A percentile compares a stretch with the other conserved stretches of the same genome.
Evolutionary conservation across 2,113 vertebrate species (phyloP).

Genomic region (Anas platyrhynchos): DNA sequence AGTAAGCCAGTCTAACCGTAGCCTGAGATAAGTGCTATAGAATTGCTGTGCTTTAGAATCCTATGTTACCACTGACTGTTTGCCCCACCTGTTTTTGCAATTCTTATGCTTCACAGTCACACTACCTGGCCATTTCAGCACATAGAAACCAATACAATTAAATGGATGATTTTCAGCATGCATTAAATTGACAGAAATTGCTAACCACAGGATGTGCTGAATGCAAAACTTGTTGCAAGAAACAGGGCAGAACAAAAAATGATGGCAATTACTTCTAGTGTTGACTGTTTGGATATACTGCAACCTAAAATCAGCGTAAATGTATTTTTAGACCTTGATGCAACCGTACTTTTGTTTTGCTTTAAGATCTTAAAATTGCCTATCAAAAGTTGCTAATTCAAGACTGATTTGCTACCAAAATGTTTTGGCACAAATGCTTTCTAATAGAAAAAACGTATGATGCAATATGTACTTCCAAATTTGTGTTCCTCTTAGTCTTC

Average conservation of each 20-base stretch:
- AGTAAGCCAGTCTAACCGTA: neutral
- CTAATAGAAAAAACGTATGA: neutral
- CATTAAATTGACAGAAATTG: neutral
- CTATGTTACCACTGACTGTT: neutral
- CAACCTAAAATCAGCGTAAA: neutral
- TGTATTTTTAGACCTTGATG: neutral
- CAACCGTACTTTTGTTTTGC: neutral
- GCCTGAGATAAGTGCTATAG: neutral
- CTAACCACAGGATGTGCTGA: neutral
- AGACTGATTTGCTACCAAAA: neutral
- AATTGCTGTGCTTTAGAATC: neutral
- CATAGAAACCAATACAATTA: neutral
- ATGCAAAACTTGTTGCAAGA: neutral
- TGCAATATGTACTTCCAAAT: neutral
- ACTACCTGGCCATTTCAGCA: neutral
- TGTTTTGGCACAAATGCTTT: neutral
- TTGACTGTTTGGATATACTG: neutral
- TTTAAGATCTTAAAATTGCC: neutral
- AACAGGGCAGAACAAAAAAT: neutral
- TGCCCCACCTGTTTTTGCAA: neutral
- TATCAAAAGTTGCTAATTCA: neutral
- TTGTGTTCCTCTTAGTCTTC: conserved; percentile 83
- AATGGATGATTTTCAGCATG: neutral
- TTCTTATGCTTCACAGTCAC: neutral
- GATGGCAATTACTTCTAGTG: neutral